phyloP scores from a whole-genome alignment of 1,140 invertebrate genomes.

The Drosophila mauritiana region DNA sequence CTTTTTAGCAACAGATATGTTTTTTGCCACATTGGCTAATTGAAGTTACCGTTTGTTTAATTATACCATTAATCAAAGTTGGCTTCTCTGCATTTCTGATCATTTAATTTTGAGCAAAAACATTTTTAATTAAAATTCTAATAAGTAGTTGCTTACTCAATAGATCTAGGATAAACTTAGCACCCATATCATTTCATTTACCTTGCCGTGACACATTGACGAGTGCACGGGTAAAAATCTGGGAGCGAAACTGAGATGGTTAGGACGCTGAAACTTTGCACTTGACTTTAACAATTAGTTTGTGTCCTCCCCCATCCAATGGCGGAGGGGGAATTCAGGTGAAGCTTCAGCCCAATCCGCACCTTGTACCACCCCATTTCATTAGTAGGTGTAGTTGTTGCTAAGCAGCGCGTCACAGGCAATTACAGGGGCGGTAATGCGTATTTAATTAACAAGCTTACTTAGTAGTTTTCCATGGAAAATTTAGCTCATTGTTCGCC shows the following conservation, averaged over 20 bases:
- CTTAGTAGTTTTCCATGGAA: slow-evolving; percentile 79
- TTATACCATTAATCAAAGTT: not conserved
- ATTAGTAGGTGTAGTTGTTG: slow-evolving; percentile 48
- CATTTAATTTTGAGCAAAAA: not conserved
- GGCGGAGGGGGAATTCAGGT: not conserved
- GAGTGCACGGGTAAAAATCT: slow-evolving; percentile 14
- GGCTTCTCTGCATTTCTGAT: too few species aligned
- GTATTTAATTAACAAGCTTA: slow-evolving; percentile 82
- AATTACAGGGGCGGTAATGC: slow-evolving; percentile 78
- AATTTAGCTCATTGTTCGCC: slow-evolving; percentile 70
- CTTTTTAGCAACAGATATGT: slow-evolving; percentile 11
- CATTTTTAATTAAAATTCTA: not conserved
- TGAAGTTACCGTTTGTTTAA: not conserved
- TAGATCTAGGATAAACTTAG: too few species aligned
- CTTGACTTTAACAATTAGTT: slow-evolving; percentile 62
- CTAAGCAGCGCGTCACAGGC: slow-evolving; percentile 69
- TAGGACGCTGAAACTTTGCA: slow-evolving; percentile 53
- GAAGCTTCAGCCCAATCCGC: not conserved
- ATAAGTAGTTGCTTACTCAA: not conserved
- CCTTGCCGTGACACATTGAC: slow-evolving; percentile 35
- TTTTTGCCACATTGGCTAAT: slow-evolving; percentile 9
- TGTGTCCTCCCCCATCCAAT: slow-evolving; percentile 22
- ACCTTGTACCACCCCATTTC: slow-evolving; percentile 21
- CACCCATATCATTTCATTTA: not conserved
- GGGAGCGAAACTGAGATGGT: slow-evolving; percentile 2